Conservation (phyloP, 2,888 invertebrate genomes). For the Zaprionus obscuricornis region DNA sequence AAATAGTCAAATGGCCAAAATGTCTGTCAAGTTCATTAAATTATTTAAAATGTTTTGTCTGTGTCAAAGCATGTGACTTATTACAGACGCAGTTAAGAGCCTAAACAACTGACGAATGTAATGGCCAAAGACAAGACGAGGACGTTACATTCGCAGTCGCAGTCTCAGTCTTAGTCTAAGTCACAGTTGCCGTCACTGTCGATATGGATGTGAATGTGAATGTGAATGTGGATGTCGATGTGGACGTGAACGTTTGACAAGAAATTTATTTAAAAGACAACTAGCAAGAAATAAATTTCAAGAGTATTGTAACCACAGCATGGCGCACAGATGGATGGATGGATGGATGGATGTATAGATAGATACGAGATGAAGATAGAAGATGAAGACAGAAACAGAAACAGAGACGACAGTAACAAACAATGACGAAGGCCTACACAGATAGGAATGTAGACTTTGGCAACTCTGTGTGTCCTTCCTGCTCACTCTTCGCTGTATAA, state of each 20-base stretch:
- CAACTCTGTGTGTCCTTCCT: too few relatives aligned
- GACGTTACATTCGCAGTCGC: constrained; percentile 1
- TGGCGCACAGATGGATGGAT: constrained; percentile 12
- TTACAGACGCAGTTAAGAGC: constrained; percentile 58
- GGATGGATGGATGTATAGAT: constrained; percentile 9
- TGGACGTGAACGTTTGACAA: constrained; percentile 65
- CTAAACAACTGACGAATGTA: constrained; percentile 69
- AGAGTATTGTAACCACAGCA: constrained; percentile 49
- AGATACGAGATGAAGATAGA: background rate
- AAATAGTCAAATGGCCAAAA: constrained; percentile 24
- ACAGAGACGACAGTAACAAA: constrained; percentile 11
- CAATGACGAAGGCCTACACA: constrained; percentile 14
- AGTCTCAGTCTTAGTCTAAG: constrained; percentile 11
- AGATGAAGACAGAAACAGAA: background rate
- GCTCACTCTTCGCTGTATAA: too few relatives aligned
- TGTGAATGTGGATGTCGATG: background rate
- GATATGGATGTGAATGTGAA: constrained; percentile 14
- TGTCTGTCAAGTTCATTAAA: constrained; percentile 73
- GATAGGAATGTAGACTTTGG: constrained; percentile 11
- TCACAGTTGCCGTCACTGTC: constrained; percentile 5
- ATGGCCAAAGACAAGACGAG: constrained; percentile 35
- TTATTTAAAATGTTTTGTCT: constrained; percentile 69
- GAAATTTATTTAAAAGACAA: constrained; percentile 79
- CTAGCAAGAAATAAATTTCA: constrained; percentile 76
- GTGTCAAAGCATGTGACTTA: constrained; percentile 72